Evolutionary conservation across 2,888 invertebrate genomes (phyloP).

Genomic region (Scaeva pyrastri): DNA sequence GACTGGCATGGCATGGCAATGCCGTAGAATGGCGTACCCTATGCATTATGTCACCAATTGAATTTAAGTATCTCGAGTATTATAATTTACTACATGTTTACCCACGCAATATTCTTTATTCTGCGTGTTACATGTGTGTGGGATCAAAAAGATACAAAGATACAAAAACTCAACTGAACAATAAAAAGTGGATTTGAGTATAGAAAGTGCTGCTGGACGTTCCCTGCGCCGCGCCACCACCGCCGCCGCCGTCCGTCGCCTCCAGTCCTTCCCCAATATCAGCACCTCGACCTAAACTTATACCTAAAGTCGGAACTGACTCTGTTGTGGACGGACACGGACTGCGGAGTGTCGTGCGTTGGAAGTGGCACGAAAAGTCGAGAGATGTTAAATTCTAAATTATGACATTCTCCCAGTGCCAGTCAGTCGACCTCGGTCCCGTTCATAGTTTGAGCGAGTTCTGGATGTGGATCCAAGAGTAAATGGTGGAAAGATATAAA

Average conservation of each 20-base stretch:
- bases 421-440: neutral
- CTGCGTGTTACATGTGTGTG: constrained; percentile 49
- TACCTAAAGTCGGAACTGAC: neutral
- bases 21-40: too few relatives aligned
- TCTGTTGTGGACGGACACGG: constrained; percentile 12
- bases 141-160: constrained; percentile 45
- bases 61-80: constrained; percentile 75
- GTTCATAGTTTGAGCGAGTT: too few relatives aligned
- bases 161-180: neutral
- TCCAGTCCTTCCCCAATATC: too few relatives aligned
- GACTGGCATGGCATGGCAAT: constrained; percentile 52
- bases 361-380: constrained; percentile 53
- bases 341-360: constrained; percentile 50
- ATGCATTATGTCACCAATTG: constrained; percentile 76
- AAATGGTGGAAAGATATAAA: constrained; percentile 55
- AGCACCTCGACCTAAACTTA: too few relatives aligned
- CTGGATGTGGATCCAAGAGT: constrained; percentile 1
- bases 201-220: constrained; percentile 34
- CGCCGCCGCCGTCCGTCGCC: too few relatives aligned
- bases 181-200: neutral
- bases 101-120: constrained; percentile 76
- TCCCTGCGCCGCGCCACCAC: constrained; percentile 1
- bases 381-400: constrained; percentile 66
- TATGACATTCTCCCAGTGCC: constrained; percentile 49
- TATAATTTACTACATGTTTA: constrained; percentile 76